Evolutionary conservation across 2,113 vertebrate species (phyloP).

Genomic region (Poeciliopsis turrubarensis): DNA sequence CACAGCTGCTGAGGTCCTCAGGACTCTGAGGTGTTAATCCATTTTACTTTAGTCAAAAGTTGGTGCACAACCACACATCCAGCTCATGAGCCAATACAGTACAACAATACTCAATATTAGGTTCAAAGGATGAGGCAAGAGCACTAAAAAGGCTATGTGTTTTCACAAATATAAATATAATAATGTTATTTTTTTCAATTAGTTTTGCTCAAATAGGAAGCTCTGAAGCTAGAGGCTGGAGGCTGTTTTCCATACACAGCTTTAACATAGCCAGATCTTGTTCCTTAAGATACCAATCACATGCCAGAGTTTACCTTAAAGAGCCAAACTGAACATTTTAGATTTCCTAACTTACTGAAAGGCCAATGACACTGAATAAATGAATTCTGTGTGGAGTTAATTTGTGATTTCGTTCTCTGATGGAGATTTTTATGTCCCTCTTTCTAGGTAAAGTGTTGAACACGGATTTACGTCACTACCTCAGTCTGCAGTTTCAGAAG

Average conservation of each 20-base stretch:
- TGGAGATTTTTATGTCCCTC: slow-evolving; percentile 22
- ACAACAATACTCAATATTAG: neutral
- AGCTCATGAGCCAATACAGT: neutral
- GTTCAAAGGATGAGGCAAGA: neutral
- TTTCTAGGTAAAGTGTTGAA: slow-evolving; percentile 94
- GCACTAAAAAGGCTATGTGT: neutral
- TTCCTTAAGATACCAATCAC: neutral
- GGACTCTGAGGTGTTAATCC: neutral
- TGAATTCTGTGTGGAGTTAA: neutral
- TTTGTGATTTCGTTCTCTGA: slow-evolving; percentile 30
- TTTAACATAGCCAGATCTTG: neutral
- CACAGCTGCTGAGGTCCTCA: slow-evolving; percentile 23
- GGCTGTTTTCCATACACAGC: too few relatives aligned
- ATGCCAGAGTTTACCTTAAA: neutral
- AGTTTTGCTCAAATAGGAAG: too few relatives aligned
- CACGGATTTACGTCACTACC: slow-evolving; percentile 95
- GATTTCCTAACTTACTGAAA: neutral
- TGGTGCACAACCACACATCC: neutral
- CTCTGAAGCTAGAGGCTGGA: too few relatives aligned
- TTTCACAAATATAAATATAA: neutral
- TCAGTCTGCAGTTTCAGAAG: slow-evolving; percentile 99
- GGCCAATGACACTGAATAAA: slow-evolving; percentile 12
- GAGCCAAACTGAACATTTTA: neutral
- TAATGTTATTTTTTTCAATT: too few relatives aligned
- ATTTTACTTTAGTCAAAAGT: neutral